phyloP scores from a whole-genome alignment of 2,113 vertebrate species.

The Macrotus californicus region DNA sequence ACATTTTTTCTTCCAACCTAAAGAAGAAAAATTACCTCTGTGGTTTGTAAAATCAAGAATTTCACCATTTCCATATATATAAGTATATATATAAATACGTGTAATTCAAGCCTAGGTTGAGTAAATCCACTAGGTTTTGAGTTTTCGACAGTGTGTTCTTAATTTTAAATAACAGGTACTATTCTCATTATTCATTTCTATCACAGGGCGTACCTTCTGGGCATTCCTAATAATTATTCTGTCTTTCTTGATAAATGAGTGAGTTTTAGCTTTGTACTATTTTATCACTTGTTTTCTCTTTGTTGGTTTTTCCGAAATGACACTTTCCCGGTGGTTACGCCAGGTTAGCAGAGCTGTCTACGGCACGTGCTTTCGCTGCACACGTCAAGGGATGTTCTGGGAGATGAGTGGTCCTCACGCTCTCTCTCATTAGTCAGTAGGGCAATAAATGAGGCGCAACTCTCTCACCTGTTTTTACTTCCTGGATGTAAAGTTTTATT shows the following conservation, averaged over 20 bases:
- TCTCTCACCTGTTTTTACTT: slow-evolving; percentile 31
- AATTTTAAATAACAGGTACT: slow-evolving; percentile 57
- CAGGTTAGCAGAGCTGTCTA: neutral
- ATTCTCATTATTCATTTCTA: slow-evolving; percentile 48
- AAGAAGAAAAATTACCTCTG: slow-evolving; percentile 14
- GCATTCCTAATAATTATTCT: slow-evolving; percentile 51
- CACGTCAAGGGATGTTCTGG: neutral
- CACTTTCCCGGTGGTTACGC: neutral
- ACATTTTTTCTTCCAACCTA: neutral
- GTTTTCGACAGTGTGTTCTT: slow-evolving; percentile 44
- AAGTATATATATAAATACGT: neutral
- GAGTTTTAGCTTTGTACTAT: neutral
- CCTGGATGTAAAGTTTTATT: slow-evolving; percentile 13
- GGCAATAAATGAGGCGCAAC: neutral
- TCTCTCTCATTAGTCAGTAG: neutral
- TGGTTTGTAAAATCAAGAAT: slow-evolving; percentile 36
- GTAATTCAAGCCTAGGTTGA: slow-evolving; percentile 19
- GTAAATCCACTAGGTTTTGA: slow-evolving; percentile 36
- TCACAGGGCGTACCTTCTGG: slow-evolving; percentile 10
- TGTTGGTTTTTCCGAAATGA: slow-evolving; percentile 17
- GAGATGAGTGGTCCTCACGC: neutral
- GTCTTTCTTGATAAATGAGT: slow-evolving; percentile 58
- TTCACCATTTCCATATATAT: slow-evolving; percentile 22
- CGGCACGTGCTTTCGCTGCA: neutral
- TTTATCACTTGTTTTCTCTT: slow-evolving; percentile 43